Evolutionary conservation across 2,113 vertebrate species (phyloP).

Genomic region (Gallinago media): DNA sequence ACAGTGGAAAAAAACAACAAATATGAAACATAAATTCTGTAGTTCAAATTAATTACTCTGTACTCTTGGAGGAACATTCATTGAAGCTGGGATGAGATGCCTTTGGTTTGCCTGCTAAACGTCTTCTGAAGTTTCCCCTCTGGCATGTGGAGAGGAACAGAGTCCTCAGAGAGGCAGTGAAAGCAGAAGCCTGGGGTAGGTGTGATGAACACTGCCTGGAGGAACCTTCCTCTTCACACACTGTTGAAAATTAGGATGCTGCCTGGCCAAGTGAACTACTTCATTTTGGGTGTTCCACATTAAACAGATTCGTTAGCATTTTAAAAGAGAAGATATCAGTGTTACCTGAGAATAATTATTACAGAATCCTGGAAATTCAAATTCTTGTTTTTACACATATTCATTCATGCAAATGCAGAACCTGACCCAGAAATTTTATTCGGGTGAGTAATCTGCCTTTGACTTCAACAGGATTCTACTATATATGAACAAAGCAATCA

Average conservation of each 20-base stretch:
- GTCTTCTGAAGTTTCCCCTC: neutral
- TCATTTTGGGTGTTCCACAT: neutral
- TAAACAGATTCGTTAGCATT: neutral
- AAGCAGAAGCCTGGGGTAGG: neutral
- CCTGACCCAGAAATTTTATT: slow-evolving; percentile 26
- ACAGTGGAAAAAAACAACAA: neutral
- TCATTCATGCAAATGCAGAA: slow-evolving; percentile 19
- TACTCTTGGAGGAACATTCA: neutral
- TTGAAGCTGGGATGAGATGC: neutral
- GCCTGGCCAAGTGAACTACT: neutral
- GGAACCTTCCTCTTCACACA: neutral
- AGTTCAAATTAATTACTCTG: neutral
- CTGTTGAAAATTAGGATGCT: neutral
- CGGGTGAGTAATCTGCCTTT: slow-evolving; percentile 10
- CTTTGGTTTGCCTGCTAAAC: neutral
- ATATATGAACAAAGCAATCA: neutral
- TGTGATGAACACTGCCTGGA: neutral
- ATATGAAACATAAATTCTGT: neutral
- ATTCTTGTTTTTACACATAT: neutral
- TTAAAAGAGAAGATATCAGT: neutral
- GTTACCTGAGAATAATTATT: neutral
- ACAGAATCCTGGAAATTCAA: slow-evolving; percentile 9
- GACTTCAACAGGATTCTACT: neutral
- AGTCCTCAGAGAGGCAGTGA: neutral
- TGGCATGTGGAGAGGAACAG: rapidly evolving